Conservation (phyloP, 2,797 vertebrate genomes). For the Anguilla obscura region DNA sequence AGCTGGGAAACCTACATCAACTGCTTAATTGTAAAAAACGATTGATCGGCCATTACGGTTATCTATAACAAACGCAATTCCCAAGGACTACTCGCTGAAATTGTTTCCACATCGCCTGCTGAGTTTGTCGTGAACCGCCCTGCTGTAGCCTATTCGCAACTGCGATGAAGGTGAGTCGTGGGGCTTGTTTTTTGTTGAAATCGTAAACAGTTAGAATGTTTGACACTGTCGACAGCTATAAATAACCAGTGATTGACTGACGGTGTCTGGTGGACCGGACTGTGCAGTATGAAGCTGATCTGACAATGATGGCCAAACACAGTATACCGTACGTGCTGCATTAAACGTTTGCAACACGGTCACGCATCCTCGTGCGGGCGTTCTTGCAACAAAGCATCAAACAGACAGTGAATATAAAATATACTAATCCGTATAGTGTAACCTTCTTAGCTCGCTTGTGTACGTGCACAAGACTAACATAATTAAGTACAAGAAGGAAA, state of each 20-base stretch:
- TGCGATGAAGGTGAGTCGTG: slow-evolving; percentile 3
- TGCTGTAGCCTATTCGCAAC: background rate
- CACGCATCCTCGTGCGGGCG: background rate
- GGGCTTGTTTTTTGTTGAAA: background rate
- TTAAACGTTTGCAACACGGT: background rate
- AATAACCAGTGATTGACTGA: background rate
- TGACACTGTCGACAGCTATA: background rate
- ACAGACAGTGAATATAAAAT: background rate
- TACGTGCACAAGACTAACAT: background rate
- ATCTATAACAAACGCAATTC: background rate
- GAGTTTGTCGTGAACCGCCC: background rate
- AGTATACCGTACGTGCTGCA: background rate
- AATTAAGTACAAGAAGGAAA: background rate
- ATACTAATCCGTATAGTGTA: background rate
- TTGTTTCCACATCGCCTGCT: background rate
- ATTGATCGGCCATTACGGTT: background rate
- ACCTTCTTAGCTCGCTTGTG: background rate
- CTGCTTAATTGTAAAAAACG: background rate
- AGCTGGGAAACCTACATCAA: background rate
- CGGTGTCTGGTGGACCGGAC: background rate
- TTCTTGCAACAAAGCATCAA: background rate
- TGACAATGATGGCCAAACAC: background rate
- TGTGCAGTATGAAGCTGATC: background rate
- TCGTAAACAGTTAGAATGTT: background rate
- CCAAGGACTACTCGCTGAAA: background rate